Conservation (phyloP, 2,113 vertebrate species). For the Syngnathoides biaculeatus region DNA sequence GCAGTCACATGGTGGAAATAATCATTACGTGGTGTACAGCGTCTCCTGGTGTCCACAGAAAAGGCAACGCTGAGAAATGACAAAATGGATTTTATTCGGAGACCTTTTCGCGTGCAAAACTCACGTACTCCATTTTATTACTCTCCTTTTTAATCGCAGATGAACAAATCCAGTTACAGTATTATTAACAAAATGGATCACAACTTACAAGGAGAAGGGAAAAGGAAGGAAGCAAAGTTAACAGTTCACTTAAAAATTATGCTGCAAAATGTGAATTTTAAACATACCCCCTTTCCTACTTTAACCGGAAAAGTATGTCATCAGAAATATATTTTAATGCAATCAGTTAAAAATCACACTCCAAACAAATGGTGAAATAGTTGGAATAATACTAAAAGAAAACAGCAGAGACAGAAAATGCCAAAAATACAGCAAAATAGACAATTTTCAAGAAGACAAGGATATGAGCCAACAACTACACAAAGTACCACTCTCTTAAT, state of each 20-base stretch:
- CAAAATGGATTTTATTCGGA: not conserved
- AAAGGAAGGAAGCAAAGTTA: not conserved
- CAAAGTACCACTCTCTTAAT: not conserved
- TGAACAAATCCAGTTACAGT: not conserved
- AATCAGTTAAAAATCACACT: not conserved
- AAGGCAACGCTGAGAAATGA: slow-evolving; percentile 21
- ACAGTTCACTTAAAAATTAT: not conserved
- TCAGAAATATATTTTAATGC: not conserved
- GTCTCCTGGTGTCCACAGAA: not conserved
- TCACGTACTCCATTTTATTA: not conserved
- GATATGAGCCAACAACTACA: not conserved
- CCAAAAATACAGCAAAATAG: slow-evolving; percentile 1
- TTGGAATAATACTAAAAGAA: not conserved
- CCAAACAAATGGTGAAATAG: not conserved
- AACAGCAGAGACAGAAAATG: not conserved
- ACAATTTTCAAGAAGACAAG: not conserved
- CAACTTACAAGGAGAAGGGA: not conserved
- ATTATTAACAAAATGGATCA: not conserved
- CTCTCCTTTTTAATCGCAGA: not conserved
- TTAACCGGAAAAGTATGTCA: not conserved
- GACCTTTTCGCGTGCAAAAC: not conserved
- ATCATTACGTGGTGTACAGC: not conserved
- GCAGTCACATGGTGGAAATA: not conserved
- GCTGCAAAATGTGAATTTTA: not conserved
- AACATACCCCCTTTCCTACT: not conserved